These are phyloP conservation scores for Hippocampus zosterae DNA, from an alignment of 2,113 vertebrate species.

Conservation along the genomic window DNA sequence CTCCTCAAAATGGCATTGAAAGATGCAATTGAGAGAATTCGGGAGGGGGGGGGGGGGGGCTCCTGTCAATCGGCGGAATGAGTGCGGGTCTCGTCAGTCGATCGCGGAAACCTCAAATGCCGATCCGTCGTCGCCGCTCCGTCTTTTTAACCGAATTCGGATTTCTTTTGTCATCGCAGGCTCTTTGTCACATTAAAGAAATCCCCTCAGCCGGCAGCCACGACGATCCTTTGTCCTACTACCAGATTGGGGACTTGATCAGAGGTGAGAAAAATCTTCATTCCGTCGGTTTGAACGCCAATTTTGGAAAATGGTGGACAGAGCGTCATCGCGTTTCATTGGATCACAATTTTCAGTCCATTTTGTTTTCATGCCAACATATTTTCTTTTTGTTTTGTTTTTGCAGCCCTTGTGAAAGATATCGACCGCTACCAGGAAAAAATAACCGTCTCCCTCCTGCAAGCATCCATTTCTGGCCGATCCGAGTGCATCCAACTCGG, in stretches of 20 bases:
- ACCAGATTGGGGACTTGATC: constrained; percentile 89
- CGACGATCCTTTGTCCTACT: constrained; percentile 94
- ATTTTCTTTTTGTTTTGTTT: neutral
- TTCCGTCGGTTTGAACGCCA: neutral
- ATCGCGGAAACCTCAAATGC: too few relatives aligned
- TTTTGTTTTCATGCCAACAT: neutral
- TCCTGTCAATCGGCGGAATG: too few relatives aligned
- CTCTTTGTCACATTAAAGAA: constrained; percentile 90
- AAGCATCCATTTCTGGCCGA: constrained; percentile 75
- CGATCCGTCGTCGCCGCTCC: neutral
- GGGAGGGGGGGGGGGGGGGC: too few relatives aligned
- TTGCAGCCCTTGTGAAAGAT: constrained; percentile 87
- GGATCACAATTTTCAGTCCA: too few relatives aligned
- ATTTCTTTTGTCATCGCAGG: constrained; percentile 60
- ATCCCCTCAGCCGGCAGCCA: constrained; percentile 92
- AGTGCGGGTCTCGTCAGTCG: too few relatives aligned
- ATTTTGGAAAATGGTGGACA: neutral
- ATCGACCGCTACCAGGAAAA: constrained; percentile 95
- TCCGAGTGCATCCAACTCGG: constrained; percentile 82
- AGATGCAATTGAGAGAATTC: too few relatives aligned
- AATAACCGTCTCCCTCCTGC: constrained; percentile 83
- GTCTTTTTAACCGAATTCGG: too few relatives aligned
- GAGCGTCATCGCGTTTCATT: neutral
- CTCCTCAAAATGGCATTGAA: too few relatives aligned
- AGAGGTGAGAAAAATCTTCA: constrained; percentile 70